Percentiles rank a stretch among this genome's conserved stretches.
These are phyloP conservation scores for Nannoperca australis DNA, from an alignment of 2,797 vertebrate genomes.

Conservation along the genomic window DNA sequence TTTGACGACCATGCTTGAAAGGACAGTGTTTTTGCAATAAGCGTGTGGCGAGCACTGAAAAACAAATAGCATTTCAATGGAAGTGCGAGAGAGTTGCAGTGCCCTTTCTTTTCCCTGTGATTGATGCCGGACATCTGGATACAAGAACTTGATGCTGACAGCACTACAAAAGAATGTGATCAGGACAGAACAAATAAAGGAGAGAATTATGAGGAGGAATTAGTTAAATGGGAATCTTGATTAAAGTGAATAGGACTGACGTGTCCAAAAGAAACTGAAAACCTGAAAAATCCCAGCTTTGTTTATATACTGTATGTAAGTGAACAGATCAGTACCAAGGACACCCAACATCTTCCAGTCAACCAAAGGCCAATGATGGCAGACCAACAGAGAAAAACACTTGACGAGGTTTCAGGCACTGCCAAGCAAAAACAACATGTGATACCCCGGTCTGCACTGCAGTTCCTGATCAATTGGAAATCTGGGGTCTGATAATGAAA, in stretches of 20 bases:
- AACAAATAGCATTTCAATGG: conserved; percentile 59
- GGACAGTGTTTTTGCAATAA: conserved; percentile 61
- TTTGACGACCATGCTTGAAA: conserved; percentile 58
- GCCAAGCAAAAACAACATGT: conserved; percentile 32
- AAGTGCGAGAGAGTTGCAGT: conserved; percentile 58
- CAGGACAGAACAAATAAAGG: conserved; percentile 57
- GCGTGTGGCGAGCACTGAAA: conserved; percentile 69
- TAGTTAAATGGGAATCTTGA: conserved; percentile 53
- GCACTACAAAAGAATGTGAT: conserved; percentile 66
- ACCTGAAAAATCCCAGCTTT: conserved; percentile 64
- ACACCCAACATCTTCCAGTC: conserved; percentile 51
- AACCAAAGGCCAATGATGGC: conserved; percentile 44
- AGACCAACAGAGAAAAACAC: conserved; percentile 44
- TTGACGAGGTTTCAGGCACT: conserved; percentile 32
- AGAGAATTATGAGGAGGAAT: conserved; percentile 56
- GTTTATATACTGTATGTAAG: conserved; percentile 61
- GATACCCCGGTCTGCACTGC: conserved; percentile 30
- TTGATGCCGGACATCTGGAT: conserved; percentile 82
- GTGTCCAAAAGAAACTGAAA: conserved; percentile 61
- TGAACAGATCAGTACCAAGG: conserved; percentile 54
- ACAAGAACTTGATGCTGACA: conserved; percentile 66
- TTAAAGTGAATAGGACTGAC: conserved; percentile 58
- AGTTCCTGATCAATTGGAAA: conserved; percentile 37
- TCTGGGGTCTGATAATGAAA: conserved; percentile 55
- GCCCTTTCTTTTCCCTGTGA: conserved; percentile 67